Percentiles rank a stretch among this genome's conserved stretches.
Conservation (phyloP, 92 coral and sea anemone genomes). For the Blastomussa wellsi region DNA sequence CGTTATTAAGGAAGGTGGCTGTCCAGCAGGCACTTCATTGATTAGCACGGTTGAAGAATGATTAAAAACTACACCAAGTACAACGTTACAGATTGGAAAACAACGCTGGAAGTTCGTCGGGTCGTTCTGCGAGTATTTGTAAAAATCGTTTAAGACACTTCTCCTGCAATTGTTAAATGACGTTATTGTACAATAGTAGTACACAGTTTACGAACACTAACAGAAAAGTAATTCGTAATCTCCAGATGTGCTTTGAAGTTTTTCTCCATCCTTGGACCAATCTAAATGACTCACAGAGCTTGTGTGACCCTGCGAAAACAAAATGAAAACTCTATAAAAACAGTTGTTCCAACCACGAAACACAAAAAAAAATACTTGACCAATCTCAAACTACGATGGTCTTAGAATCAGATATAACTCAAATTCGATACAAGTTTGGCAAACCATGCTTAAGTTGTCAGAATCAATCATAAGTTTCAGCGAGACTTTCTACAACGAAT, state of each 20-base stretch:
- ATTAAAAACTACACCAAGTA: too few relatives aligned
- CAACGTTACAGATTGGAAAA: background rate
- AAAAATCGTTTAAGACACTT: background rate
- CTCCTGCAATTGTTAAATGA: background rate
- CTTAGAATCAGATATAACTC: too few relatives aligned
- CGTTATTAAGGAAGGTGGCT: too few relatives aligned
- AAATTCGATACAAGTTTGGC: too few relatives aligned
- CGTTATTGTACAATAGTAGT: background rate
- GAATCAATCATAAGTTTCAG: too few relatives aligned
- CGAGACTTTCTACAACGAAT: too few relatives aligned
- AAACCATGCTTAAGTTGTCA: too few relatives aligned
- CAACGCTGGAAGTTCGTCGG: too few relatives aligned
- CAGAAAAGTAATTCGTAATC: constrained; percentile 82
- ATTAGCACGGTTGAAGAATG: too few relatives aligned
- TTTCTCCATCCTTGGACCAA: constrained; percentile 80
- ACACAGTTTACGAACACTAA: constrained; percentile 34
- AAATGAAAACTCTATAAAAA: background rate
- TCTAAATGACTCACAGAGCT: constrained; percentile 81
- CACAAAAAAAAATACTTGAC: too few relatives aligned
- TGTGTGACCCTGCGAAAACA: constrained; percentile 63
- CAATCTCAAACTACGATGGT: too few relatives aligned
- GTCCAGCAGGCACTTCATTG: too few relatives aligned
- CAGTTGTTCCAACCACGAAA: background rate
- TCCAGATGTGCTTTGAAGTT: constrained; percentile 83
- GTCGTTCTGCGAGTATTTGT: background rate